phyloP scores from a whole-genome alignment of 1,140 invertebrate species.

The Hypsibius dujardini region DNA sequence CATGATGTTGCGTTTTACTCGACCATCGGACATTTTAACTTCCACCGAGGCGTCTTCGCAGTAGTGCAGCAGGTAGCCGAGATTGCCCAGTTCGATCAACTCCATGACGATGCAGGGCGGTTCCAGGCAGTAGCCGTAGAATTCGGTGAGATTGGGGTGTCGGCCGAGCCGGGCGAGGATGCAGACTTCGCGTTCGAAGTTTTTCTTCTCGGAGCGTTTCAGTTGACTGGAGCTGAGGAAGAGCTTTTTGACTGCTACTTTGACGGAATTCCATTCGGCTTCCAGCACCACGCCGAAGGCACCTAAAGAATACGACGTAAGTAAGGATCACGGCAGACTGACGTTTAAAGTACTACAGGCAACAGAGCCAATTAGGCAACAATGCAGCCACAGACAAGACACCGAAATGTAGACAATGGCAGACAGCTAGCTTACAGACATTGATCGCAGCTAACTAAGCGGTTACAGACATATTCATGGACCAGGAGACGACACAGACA shows the following conservation, averaged over 20 bases:
- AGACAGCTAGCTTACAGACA: too few relatives aligned
- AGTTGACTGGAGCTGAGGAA: background rate
- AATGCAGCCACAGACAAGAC: too few relatives aligned
- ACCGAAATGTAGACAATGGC: too few relatives aligned
- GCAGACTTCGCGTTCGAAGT: slow-evolving; percentile 13
- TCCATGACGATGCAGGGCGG: slow-evolving; percentile 21
- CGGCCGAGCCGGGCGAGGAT: slow-evolving; percentile 16
- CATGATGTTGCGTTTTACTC: slow-evolving; percentile 19
- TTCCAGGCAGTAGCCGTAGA: slow-evolving; percentile 20
- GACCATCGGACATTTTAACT: slow-evolving; percentile 20
- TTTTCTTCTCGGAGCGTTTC: slow-evolving; percentile 13
- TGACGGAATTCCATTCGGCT: background rate
- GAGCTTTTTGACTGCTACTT: slow-evolving; percentile 17
- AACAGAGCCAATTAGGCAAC: too few relatives aligned
- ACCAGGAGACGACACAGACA: too few relatives aligned
- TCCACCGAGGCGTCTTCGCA: slow-evolving; percentile 19
- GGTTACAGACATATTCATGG: too few relatives aligned
- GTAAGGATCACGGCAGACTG: too few relatives aligned
- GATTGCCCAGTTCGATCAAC: slow-evolving; percentile 16
- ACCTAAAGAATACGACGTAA: background rate
- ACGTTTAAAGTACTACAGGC: too few relatives aligned
- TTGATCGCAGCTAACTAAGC: too few relatives aligned
- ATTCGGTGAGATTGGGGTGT: slow-evolving; percentile 20
- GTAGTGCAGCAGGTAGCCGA: slow-evolving; percentile 19
- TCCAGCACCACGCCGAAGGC: slow-evolving; percentile 12